phyloP scores from a whole-genome alignment of 2,113 vertebrate species.

The Limnothrissa miodon region DNA sequence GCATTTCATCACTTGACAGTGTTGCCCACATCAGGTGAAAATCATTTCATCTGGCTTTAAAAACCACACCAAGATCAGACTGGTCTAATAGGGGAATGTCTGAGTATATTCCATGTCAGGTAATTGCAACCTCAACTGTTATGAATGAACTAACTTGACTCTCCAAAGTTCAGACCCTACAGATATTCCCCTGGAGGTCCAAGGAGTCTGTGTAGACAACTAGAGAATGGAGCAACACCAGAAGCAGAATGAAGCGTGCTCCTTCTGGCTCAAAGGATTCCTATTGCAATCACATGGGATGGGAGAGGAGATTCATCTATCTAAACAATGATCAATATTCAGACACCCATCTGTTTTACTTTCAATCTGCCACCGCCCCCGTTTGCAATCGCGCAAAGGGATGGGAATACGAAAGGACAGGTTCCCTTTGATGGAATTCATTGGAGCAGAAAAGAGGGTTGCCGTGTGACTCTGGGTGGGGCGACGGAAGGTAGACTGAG shows the following conservation, averaged over 20 bases:
- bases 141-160: background rate
- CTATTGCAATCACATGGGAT: background rate
- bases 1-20: background rate
- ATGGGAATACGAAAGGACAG: background rate
- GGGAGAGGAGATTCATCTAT: background rate
- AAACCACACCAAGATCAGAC: background rate
- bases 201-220: background rate
- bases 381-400: background rate
- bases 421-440: background rate
- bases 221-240: background rate
- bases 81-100: background rate
- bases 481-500: background rate
- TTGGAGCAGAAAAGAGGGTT: background rate
- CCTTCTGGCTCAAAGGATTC: background rate
- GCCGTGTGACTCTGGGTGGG: background rate
- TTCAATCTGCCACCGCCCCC: background rate
- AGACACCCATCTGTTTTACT: conserved; percentile 4
- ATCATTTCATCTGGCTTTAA: background rate
- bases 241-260: background rate
- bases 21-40: background rate
- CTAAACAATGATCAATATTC: conserved; percentile 13
- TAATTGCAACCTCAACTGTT: background rate
- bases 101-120: background rate
- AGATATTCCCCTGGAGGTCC: background rate
- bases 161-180: background rate